phyloP scores from a whole-genome alignment of 1,140 invertebrate species.

The Achatina immaculata region DNA sequence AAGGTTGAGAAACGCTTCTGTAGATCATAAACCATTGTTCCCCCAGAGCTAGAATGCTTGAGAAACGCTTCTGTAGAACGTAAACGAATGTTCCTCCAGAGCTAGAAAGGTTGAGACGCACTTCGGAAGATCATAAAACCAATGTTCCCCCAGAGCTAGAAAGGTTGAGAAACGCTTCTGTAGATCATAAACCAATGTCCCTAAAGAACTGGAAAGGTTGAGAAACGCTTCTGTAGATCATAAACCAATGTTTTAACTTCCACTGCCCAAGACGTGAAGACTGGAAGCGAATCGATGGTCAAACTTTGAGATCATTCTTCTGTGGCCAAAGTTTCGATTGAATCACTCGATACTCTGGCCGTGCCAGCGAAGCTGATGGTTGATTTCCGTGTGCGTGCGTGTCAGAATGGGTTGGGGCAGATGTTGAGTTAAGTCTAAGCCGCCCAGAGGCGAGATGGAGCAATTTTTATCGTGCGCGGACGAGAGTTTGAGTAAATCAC shows the following conservation, averaged over 20 bases:
- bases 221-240: not conserved
- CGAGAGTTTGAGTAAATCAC: not conserved
- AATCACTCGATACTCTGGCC: not conserved
- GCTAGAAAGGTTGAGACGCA: too few relatives aligned
- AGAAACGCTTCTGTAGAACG: too few relatives aligned
- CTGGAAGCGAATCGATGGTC: not conserved
- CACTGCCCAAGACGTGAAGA: not conserved
- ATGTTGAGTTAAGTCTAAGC: conserved; percentile 3
- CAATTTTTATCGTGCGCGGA: not conserved
- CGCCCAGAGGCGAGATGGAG: not conserved
- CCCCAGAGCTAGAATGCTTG: too few relatives aligned
- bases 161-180: too few relatives aligned
- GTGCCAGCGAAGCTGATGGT: conserved; percentile 6
- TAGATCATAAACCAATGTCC: too few relatives aligned
- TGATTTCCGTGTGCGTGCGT: not conserved
- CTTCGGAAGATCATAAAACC: too few relatives aligned
- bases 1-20: too few relatives aligned
- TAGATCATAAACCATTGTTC: too few relatives aligned
- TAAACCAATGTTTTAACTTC: conserved; percentile 24
- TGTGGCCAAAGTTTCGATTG: not conserved
- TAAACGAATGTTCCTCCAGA: too few relatives aligned
- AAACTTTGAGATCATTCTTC: conserved; percentile 1
- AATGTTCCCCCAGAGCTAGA: too few relatives aligned
- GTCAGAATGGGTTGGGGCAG: not conserved
- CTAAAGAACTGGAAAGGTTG: too few relatives aligned